Base-by-base conservation (phyloP, 2,888 invertebrate species). In the Dynastes hyllus region DNA sequence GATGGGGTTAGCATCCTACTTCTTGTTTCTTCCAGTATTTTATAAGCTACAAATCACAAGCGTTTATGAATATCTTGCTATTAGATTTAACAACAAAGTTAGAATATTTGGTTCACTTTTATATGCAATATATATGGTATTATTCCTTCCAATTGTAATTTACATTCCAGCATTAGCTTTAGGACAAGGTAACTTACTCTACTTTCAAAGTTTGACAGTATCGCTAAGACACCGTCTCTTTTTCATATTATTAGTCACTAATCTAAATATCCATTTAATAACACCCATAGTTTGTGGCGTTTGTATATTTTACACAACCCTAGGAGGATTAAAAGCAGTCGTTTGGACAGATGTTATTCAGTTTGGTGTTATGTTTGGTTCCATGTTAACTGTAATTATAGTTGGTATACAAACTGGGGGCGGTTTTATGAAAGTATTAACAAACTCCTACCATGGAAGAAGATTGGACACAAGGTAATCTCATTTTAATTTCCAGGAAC, bases 271-370 rank as follows among this genome's bases (percentile, higher is more conserved):
- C 2, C 93, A 93, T 85, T 88, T 92, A 0, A 91, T 95, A 58
- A 92, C 94, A 1, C 92, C 93, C 0, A 90, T 94, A 0, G 91
- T 94, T 16, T 94, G 94, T 84, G 88, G 92, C 2, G 90, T 93
- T 1, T 95, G 95, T 86, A 94, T 95, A 29, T 94, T 95, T 70
- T 94, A 96, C 84, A 95, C 95, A 3, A 93, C 94, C 0, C 86
- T 95, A 58, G 95, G 93, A 55, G 94, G 94, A 8, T 86, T 94
- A 37, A 90, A 92, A 85, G 94, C 94, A 1, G 92, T 94, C 5
- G 92, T 94, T 1, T 93, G 93, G 89, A 92, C 94, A 2, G 92
- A 92, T 79, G 90, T 91, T n/a, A 85, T 92, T 67, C 93, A 94
- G 78, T 92, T 93, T 69, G 87, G 91, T 8, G 91, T 93, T 0